Percentiles rank a stretch among this genome's conserved stretches.
These are phyloP conservation scores for Scyliorhinus canicula DNA, from an alignment of 2,797 vertebrate species.

Conservation along the genomic window DNA sequence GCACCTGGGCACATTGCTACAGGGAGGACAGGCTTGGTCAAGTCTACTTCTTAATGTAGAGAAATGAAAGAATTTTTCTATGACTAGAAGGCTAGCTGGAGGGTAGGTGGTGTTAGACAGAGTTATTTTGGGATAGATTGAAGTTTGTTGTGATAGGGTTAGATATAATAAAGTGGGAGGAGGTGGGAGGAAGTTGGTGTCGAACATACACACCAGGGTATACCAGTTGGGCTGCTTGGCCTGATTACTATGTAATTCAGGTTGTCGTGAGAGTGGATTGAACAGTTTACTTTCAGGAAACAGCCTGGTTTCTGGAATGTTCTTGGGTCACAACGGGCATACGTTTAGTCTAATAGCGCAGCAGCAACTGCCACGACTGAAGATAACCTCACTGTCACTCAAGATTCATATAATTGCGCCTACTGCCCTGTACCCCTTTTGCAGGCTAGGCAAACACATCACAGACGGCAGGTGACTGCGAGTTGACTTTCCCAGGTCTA, in stretches of 20 bases:
- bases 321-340: neutral
- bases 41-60: neutral
- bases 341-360: neutral
- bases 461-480: neutral
- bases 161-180: neutral
- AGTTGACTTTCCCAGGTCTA: neutral
- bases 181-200: neutral
- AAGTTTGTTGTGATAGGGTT: neutral
- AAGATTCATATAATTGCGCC: neutral
- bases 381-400: neutral
- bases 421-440: neutral
- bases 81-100: neutral
- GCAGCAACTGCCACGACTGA: neutral
- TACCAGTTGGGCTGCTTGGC: neutral
- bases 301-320: neutral
- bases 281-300: neutral
- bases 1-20: neutral
- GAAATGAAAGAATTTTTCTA: neutral
- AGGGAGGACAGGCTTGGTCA: neutral
- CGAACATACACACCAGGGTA: neutral
- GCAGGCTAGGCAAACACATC: neutral
- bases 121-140: neutral
- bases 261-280: neutral
- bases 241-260: neutral
- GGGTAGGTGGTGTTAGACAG: neutral